Base-by-base conservation (phyloP, 2,888 invertebrate species). In the Cremastinae sp. region DNA sequence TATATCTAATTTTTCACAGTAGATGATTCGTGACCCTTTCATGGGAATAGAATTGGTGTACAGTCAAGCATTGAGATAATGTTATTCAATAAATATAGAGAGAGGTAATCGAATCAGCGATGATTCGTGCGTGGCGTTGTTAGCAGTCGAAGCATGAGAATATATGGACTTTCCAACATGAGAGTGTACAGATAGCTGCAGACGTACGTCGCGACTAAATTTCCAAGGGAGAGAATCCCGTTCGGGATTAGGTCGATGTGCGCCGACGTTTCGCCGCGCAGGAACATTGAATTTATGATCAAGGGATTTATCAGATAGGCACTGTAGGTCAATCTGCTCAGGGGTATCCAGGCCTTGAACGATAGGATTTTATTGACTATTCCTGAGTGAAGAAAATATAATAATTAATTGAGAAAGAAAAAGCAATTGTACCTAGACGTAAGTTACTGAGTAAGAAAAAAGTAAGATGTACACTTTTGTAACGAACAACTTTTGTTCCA, bases 261-360 rank as follows among this genome's bases (percentile, higher is more conserved):
- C 8, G 83, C 51, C 0, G 86, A 62, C 1, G 82, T 77, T 72
- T 90, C 89, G 41, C 86, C 81, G 38, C 86, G 82, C 45, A 90
- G 81, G 66, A 85, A 92, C 18, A 92, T 84, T 47, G 92, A 87
- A 64, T 88, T 90, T 74, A 93, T 91, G 9, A 93, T 80, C 41
- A 92, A 84, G 0, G 93, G 93, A 89, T 93, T 93, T 22, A 93
- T 79, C 34, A 93, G 87, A 83, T 93, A 93, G 36, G 92, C 91
- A 54, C 91, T 91, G 82, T 92, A 93, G 0, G 93, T 92, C 36
- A 93, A 82, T 75, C 92, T 90, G 82, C 93, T 92, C 2, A 93
- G 64, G 12, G 90, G 90, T 18, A 89, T 69, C 86, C 87, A 88
- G 5, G 78, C 79, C 80, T 75, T 84, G 62, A 84, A 83, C 4